Base-by-base conservation (phyloP, 2,113 vertebrate species). In the Mustela nigripes region DNA sequence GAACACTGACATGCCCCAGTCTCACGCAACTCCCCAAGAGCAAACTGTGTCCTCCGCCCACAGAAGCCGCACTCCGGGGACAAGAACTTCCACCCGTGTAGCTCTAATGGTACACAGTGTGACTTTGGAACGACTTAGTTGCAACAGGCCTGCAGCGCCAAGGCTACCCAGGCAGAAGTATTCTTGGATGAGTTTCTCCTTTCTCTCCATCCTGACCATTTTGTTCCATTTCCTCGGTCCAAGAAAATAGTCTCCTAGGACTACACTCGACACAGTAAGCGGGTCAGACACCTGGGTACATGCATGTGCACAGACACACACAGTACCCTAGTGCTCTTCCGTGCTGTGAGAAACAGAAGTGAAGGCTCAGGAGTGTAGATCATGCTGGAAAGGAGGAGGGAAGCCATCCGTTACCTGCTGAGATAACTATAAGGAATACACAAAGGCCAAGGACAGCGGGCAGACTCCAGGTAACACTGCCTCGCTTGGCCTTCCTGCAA, bases 371-470 rank as follows among this genome's bases (percentile, higher is more conserved):
- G 7, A 31, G 93, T 8, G 26, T 33, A 89, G 62, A 18, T 28
- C 21, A 18, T 24, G 60, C 50, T 8, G 18, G 42, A 69, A 71
- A 88, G 28, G 5, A 73, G 67, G 53, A 69, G 33, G 31, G 31
- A 39, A 81, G 1, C 24, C 4, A 0, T 24, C 33, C 7, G 11
- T 31, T 36, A 39, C 31, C 50, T 7, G 2, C 4, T 1, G 73
- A 11, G 6, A 42, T 12, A n/a, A 65, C 88, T 21, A 15, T 18
- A 22, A 90, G 74, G 73, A 48, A 58, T 62, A 26, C 7, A 19
- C 42, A 11, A 4, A 85, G 80, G 39, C 39, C 79, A 42, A 31
- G 7, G 60, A 63, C n/a, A n/a, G 71, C 53, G 42, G 50, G 71
- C 53, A n/a, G 50, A 15, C 24, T 71, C 8, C 58, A 22, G 84